Evolutionary conservation across 2,113 vertebrate species (phyloP).

Genomic region (Lagenorhynchus albirostris): DNA sequence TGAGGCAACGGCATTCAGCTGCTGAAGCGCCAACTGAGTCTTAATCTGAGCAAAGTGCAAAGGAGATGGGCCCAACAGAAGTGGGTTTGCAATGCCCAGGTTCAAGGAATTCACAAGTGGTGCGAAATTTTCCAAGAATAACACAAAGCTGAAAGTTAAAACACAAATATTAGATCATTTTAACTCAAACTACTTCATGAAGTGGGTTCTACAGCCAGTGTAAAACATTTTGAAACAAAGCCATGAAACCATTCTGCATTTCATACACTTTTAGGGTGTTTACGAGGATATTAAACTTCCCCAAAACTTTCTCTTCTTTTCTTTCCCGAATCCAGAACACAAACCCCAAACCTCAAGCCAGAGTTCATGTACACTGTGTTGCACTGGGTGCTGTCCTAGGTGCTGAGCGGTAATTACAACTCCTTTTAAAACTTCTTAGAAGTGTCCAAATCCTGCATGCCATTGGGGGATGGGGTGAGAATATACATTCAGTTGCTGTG

Average conservation of each 20-base stretch:
- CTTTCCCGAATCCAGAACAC: slow-evolving; percentile 56
- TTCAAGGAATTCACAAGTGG: slow-evolving; percentile 89
- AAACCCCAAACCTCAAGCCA: slow-evolving; percentile 68
- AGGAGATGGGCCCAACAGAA: slow-evolving; percentile 89
- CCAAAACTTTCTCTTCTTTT: slow-evolving; percentile 53
- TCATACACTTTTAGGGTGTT: slow-evolving; percentile 50
- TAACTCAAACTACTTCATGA: slow-evolving; percentile 70
- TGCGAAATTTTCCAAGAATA: slow-evolving; percentile 91
- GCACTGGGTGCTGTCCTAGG: slow-evolving; percentile 58
- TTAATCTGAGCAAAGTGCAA: slow-evolving; percentile 92
- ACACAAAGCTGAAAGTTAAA: slow-evolving; percentile 97
- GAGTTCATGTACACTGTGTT: slow-evolving; percentile 43
- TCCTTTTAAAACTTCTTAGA: not conserved
- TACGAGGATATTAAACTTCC: slow-evolving; percentile 48
- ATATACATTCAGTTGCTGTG: not conserved
- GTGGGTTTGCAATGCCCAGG: slow-evolving; percentile 87
- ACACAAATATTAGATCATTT: slow-evolving; percentile 92
- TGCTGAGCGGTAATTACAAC: slow-evolving; percentile 43
- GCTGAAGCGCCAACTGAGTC: slow-evolving; percentile 89
- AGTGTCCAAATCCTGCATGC: not conserved
- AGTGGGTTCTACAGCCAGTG: slow-evolving; percentile 77
- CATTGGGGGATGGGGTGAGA: not conserved
- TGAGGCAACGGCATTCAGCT: slow-evolving; percentile 82
- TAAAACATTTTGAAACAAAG: slow-evolving; percentile 76
- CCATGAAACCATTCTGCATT: slow-evolving; percentile 63